Base-by-base conservation (phyloP, 2,797 vertebrate species). In the Podargus strigoides region DNA sequence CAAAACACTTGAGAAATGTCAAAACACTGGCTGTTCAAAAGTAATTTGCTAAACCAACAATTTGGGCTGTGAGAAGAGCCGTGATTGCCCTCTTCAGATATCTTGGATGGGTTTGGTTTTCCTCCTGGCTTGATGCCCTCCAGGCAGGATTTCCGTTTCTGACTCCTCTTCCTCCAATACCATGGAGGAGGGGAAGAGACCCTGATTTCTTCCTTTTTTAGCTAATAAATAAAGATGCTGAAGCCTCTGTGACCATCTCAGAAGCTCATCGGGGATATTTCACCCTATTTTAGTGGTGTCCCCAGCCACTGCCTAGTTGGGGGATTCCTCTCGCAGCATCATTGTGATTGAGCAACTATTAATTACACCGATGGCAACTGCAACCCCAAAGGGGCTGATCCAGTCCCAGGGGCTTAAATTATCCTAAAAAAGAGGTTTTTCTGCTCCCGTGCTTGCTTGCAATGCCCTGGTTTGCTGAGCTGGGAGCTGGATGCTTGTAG, bases 1-100 rank as follows among this genome's bases (percentile, higher is more conserved):
- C n/a, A 81, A 93, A 93, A 73, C 90, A 90, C 90, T 93, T 41
- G 60, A 90, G 84, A 73, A n/a, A 90, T 64, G 84, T 90, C 87
- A 85, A 90, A 93, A 87, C 79, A 81, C 0, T 30, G 85, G 70
- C 85, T 87, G 87, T 73, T 90, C 64, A 63, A 36, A 72, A 85
- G 90, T 81, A 76, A 90, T 94, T 93, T 90, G 84, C 93, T 81
- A 81, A 93, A 81, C 75, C 49, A 93, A 93, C 87, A 81, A 87
- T 90, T 94, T 93, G 87, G 93, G 79, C 90, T 93, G 87, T 0
- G 13, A 87, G 75, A 77, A 85, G 87, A 94, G 84, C 75, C 1
- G 1, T 90, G 90, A 93, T 90, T 94, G 90, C 90, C 90, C 87
- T 94, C 90, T 94, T 85, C 79, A 88, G 28, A 53, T 26, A 30